Evolutionary conservation across 2,113 vertebrate genomes (phyloP).

Genomic region (Albula glossodonta): DNA sequence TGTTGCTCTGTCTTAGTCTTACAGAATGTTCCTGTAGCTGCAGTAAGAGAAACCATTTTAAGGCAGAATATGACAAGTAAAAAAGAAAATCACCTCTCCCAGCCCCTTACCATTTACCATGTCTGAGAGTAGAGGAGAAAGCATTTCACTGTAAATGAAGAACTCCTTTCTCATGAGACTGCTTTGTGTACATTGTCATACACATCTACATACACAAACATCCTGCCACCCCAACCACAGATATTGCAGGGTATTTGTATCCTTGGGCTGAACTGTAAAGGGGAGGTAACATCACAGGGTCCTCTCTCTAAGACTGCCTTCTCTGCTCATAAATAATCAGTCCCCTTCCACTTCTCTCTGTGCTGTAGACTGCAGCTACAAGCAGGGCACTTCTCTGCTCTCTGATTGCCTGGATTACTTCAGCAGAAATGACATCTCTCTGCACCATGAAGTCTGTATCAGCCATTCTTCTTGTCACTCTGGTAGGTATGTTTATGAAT

Average conservation of each 20-base stretch:
- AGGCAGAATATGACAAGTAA: too few species aligned
- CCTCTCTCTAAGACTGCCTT: constrained; percentile 9
- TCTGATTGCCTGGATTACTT: not conserved
- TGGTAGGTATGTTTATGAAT: constrained; percentile 46
- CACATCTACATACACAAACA: not conserved
- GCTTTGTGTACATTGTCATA: not conserved
- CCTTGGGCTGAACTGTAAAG: not conserved
- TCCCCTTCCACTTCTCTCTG: not conserved
- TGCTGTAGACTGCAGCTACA: not conserved
- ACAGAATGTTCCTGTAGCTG: too few species aligned
- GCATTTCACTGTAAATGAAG: not conserved
- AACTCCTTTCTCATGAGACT: not conserved
- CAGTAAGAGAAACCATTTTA: too few species aligned
- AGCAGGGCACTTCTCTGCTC: not conserved
- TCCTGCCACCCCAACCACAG: not conserved
- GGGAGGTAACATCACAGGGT: not conserved
- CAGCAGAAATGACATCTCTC: not conserved
- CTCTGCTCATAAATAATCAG: not conserved
- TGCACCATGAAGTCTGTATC: constrained; percentile 39
- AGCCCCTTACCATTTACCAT: too few species aligned
- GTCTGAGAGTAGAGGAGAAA: too few species aligned
- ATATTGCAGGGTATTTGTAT: not conserved
- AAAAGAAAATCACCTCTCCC: too few species aligned
- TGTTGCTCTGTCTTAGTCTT: too few species aligned
- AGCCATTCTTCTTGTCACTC: constrained; percentile 31